These are phyloP conservation scores for Horisme vitalbata DNA, from an alignment of 2,888 invertebrate genomes.

Conservation along the genomic window DNA sequence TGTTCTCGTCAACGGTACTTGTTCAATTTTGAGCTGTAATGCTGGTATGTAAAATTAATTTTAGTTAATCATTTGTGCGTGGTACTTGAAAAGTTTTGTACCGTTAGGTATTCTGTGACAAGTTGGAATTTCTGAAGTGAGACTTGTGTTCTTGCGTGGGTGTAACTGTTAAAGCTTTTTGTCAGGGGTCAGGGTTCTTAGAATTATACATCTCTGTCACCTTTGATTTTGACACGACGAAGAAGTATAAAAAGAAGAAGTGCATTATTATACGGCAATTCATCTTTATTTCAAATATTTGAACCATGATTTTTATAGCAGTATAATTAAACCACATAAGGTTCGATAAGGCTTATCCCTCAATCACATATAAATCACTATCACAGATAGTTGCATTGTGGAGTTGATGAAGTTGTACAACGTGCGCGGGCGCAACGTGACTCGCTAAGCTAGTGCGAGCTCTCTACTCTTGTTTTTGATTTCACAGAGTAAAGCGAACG, in stretches of 20 bases:
- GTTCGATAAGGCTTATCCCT: constrained; percentile 6
- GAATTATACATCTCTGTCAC: too few species aligned
- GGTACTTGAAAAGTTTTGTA: constrained; percentile 24
- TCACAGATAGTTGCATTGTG: constrained; percentile 20
- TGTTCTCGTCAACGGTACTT: constrained; percentile 30
- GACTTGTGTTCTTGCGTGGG: too few species aligned
- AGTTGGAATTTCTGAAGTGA: constrained; percentile 17
- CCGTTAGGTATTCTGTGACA: constrained; percentile 33
- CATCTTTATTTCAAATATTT: too few species aligned
- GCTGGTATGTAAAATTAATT: background rate
- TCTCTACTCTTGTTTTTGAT: constrained; percentile 12
- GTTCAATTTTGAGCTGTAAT: constrained; percentile 37
- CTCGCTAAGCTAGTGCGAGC: constrained; percentile 21
- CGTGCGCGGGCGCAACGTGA: constrained; percentile 35
- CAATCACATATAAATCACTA: constrained; percentile 14
- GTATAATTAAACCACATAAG: constrained; percentile 3
- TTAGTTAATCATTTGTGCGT: constrained; percentile 22
- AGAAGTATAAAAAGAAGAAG: too few species aligned
- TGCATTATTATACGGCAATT: too few species aligned
- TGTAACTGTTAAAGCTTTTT: background rate
- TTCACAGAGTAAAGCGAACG: too few species aligned
- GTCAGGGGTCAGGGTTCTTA: too few species aligned
- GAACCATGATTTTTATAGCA: background rate
- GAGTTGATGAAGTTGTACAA: constrained; percentile 34
- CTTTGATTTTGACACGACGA: too few species aligned